Evolutionary conservation across 1,140 invertebrate species (phyloP).

Genomic region (Drosophila bipectinata): DNA sequence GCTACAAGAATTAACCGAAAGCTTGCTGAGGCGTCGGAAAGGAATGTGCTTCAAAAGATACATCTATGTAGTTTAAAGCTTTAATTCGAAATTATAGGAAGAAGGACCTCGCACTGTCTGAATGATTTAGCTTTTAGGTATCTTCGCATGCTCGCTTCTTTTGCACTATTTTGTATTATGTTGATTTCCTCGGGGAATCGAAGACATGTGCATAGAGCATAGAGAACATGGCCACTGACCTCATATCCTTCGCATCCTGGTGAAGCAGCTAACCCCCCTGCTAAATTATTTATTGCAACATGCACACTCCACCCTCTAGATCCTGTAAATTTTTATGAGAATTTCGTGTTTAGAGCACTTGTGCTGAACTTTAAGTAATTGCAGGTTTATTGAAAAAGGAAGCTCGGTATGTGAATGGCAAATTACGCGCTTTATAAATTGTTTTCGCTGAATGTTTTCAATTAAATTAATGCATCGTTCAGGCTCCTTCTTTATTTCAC

Average conservation of each 20-base stretch:
- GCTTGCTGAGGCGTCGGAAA: constrained; percentile 37
- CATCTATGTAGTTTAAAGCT: constrained; percentile 2
- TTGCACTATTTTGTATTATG: constrained; percentile 70
- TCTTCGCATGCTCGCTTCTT: constrained; percentile 23
- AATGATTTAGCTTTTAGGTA: constrained; percentile 24
- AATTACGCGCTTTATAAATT: constrained; percentile 66
- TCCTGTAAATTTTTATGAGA: constrained; percentile 72
- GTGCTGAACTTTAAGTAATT: constrained; percentile 76
- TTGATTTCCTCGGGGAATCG: constrained; percentile 81
- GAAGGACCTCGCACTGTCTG: constrained; percentile 6
- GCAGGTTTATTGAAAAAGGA: constrained; percentile 77
- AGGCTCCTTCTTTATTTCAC: neutral
- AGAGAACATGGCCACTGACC: constrained; percentile 46
- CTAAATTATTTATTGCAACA: constrained; percentile 75
- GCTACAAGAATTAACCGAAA: constrained; percentile 61
- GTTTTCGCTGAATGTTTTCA: constrained; percentile 75
- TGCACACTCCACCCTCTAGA: constrained; percentile 51
- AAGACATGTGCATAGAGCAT: constrained; percentile 63
- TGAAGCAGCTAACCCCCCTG: constrained; percentile 29
- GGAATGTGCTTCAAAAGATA: neutral
- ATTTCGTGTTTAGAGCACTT: constrained; percentile 74
- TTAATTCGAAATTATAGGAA: constrained; percentile 2
- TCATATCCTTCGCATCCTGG: constrained; percentile 1
- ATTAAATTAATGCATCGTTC: constrained; percentile 74
- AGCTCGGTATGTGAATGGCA: constrained; percentile 26